Percentiles rank a stretch among this genome's conserved stretches.
phyloP scores from a whole-genome alignment of 2,113 vertebrate species.

The Sturnus vulgaris region DNA sequence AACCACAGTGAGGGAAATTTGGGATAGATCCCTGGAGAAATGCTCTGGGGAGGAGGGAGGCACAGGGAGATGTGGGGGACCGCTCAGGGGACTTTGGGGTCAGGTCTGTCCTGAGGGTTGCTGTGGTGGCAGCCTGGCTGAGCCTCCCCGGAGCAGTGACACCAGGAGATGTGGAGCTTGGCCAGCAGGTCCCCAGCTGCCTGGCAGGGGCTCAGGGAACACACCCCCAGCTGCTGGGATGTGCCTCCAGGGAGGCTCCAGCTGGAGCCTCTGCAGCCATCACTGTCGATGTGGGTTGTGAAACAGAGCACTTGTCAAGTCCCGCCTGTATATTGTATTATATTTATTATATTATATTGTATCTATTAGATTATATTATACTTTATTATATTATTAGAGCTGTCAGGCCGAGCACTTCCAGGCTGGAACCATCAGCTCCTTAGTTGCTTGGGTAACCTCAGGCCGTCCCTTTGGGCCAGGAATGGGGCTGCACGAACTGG shows the following conservation, averaged over 20 bases:
- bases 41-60: rapidly evolving
- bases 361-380: background rate
- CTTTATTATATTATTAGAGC: constrained; percentile 1
- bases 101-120: background rate
- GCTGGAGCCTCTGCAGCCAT: background rate
- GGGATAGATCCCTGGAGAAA: background rate
- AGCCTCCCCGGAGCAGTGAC: rapidly evolving
- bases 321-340: background rate
- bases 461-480: background rate
- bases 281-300: background rate
- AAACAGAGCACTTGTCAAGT: background rate
- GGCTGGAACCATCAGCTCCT: background rate
- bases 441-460: background rate
- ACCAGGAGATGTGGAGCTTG: background rate
- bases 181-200: background rate
- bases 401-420: background rate
- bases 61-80: background rate
- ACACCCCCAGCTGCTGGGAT: background rate
- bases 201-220: rapidly evolving
- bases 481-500: background rate
- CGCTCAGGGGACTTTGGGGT: background rate
- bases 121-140: background rate
- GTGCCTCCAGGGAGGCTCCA: background rate
- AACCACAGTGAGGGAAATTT: background rate
- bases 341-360: background rate